Percentiles rank a stretch among this genome's conserved stretches.
These are phyloP conservation scores for Clarias magur DNA, from an alignment of 2,113 vertebrate genomes.

Conservation along the genomic window DNA sequence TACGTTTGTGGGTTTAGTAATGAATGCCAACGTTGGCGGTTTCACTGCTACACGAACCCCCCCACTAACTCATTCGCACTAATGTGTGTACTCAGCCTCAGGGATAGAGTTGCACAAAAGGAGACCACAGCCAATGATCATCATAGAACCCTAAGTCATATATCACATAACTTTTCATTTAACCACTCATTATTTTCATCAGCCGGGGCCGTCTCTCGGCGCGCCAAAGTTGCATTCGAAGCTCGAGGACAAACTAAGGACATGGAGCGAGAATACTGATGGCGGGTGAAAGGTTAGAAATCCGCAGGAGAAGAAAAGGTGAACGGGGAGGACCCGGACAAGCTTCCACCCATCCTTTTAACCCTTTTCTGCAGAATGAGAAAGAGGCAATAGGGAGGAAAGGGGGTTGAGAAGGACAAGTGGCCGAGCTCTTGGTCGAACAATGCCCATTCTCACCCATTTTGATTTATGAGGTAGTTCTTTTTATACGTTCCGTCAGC, in stretches of 20 bases:
- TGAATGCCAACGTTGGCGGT: conserved; percentile 23
- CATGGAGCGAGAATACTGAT: neutral
- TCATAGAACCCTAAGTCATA: too few species aligned
- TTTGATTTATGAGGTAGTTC: conserved; percentile 80
- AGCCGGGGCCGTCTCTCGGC: neutral
- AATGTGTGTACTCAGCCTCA: conserved; percentile 12
- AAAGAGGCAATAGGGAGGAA: conserved; percentile 9
- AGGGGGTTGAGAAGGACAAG: conserved; percentile 55
- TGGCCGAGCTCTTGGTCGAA: conserved; percentile 67
- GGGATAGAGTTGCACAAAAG: neutral
- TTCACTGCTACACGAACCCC: conserved; percentile 27
- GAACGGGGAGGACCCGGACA: neutral
- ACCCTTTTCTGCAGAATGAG: conserved; percentile 25
- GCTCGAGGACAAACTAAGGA: too few species aligned
- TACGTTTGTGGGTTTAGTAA: conserved; percentile 41
- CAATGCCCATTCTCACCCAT: conserved; percentile 75
- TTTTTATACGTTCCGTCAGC: conserved; percentile 72
- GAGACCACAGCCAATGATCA: neutral
- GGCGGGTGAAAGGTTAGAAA: conserved; percentile 31
- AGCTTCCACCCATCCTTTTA: conserved; percentile 37
- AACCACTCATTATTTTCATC: neutral
- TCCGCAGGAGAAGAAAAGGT: neutral
- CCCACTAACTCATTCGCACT: neutral
- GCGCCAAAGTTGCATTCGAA: neutral
- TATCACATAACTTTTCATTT: neutral